These are phyloP conservation scores for Papilio protenor DNA, from an alignment of 2,888 invertebrate genomes.

Conservation along the genomic window DNA sequence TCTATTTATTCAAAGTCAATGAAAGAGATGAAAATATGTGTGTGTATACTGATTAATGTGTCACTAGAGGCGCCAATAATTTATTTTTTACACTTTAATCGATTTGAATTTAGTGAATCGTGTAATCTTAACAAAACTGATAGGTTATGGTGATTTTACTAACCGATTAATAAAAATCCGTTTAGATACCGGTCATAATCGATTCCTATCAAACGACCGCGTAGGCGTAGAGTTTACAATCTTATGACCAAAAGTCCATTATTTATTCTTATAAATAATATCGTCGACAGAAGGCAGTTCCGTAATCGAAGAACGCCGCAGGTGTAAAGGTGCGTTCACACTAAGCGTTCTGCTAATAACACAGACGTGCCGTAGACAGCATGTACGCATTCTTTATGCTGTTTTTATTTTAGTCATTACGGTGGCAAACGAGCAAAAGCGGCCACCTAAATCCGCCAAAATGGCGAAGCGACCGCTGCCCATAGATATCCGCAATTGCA, in stretches of 20 bases:
- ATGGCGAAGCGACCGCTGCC: no score
- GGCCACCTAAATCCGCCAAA: no score
- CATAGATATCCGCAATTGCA: no score
- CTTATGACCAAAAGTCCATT: conserved; percentile 27
- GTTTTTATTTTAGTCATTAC: no score
- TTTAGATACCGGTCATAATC: conserved; percentile 13
- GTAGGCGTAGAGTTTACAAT: conserved; percentile 30
- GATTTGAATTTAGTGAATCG: background rate
- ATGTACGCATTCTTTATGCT: no score
- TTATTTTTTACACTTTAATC: background rate
- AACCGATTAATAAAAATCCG: conserved; percentile 5
- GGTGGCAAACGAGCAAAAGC: no score
- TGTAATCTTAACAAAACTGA: conserved; percentile 21
- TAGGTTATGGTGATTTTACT: background rate
- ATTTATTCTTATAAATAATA: conserved; percentile 31
- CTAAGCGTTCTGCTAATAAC: background rate
- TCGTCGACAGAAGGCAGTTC: conserved; percentile 8
- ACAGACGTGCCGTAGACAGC: no score
- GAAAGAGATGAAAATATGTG: background rate
- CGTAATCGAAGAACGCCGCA: background rate
- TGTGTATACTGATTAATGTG: background rate
- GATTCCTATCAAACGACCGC: conserved; percentile 15
- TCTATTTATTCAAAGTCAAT: background rate
- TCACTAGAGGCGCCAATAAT: background rate
- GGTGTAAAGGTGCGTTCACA: background rate